A percentile compares a stretch with the other conserved stretches of the same genome.
Conservation (phyloP, 2,888 invertebrate species). For the Trachelus stipa region DNA sequence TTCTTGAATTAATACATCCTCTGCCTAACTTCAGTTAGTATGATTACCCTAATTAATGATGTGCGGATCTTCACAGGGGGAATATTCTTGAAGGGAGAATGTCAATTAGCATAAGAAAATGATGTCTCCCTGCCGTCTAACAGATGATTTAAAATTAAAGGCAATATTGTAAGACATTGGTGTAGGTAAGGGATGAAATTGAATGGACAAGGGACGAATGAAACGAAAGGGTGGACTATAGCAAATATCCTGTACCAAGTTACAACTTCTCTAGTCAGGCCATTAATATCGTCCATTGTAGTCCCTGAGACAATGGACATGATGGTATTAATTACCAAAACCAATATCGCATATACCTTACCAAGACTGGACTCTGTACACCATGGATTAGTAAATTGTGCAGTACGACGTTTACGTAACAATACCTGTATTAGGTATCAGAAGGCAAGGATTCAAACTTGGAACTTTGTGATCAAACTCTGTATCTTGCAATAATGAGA, state of each 20-base stretch:
- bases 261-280: constrained; percentile 39
- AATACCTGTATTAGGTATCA: not conserved
- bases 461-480: no score
- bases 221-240: not conserved
- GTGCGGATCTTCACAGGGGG: not conserved
- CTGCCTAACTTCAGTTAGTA: not conserved
- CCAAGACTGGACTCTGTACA: constrained; percentile 6
- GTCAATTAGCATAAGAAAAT: not conserved
- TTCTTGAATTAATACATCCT: not conserved
- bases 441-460: not conserved
- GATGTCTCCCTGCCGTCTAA: not conserved
- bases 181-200: not conserved
- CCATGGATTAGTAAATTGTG: not conserved
- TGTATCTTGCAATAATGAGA: no score
- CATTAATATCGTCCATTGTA: constrained; percentile 53
- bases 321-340: constrained; percentile 56
- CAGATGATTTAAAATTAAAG: not conserved
- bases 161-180: not conserved
- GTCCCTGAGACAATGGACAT: constrained; percentile 45
- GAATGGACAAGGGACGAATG: not conserved
- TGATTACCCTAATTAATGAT: not conserved
- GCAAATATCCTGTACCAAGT: constrained; percentile 19
- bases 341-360: constrained; percentile 48
- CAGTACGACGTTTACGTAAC: not conserved
- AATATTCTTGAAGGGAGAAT: not conserved